A percentile compares a stretch with the other conserved stretches of the same genome.
These are phyloP conservation scores for Drosophila diplacantha DNA, from an alignment of 2,888 invertebrate species.

Conservation along the genomic window DNA sequence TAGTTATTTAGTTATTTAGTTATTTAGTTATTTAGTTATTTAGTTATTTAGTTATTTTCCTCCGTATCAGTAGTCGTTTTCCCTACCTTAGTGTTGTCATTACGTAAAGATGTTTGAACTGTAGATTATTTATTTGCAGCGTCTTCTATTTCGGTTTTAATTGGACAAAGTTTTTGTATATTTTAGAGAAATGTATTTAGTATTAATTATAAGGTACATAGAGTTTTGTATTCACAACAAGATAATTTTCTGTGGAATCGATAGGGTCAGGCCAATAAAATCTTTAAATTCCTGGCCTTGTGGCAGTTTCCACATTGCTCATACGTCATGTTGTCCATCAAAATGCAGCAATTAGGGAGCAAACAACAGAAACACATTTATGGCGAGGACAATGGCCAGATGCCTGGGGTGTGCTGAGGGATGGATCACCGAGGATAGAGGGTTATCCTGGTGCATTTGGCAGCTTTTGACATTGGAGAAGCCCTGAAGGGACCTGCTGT, in stretches of 20 bases:
- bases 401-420: constrained; percentile 9
- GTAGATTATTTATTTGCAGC: background rate
- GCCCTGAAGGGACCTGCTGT: constrained; percentile 20
- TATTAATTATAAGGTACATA: background rate
- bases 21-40: too few species aligned
- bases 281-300: background rate
- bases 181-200: constrained; percentile 1
- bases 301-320: constrained; percentile 2
- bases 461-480: constrained; percentile 3
- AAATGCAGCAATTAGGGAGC: constrained; percentile 16
- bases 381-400: constrained; percentile 18
- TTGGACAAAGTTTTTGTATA: background rate
- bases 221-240: background rate
- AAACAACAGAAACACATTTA: constrained; percentile 24
- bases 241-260: background rate
- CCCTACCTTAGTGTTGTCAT: constrained; percentile 5
- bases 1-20: too few species aligned
- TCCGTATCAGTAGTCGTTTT: constrained; percentile 3
- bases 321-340: constrained; percentile 18
- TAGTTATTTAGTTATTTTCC: background rate
- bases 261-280: background rate
- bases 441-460: constrained; percentile 29
- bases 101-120: constrained; percentile 7
- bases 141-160: background rate
- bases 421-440: background rate